Evolutionary conservation across 1,140 invertebrate species (phyloP).

Genomic region (Octopus bimaculoides): DNA sequence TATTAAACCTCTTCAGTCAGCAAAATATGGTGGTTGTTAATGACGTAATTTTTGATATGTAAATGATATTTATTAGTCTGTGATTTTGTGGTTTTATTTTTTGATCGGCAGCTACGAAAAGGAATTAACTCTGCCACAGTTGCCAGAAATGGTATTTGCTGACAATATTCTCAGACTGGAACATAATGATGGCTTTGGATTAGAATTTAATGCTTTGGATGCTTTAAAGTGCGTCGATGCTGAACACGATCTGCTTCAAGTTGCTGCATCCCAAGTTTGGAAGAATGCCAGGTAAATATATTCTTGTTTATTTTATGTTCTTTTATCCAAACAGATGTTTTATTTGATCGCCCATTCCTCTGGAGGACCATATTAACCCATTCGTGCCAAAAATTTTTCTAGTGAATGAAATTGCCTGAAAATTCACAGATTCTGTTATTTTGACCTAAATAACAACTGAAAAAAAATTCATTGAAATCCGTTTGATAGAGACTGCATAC

Average conservation of each 20-base stretch:
- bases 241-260: slow-evolving; percentile 66
- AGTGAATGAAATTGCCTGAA: no score
- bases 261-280: slow-evolving; percentile 83
- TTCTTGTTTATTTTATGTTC: no score
- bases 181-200: slow-evolving; percentile 64
- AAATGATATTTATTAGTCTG: not conserved
- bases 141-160: slow-evolving; percentile 97
- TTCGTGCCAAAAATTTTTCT: no score
- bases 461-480: no score
- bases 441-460: no score
- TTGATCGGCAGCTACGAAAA: not conserved
- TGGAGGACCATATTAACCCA: no score
- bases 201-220: slow-evolving; percentile 89
- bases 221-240: slow-evolving; percentile 77
- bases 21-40: no score
- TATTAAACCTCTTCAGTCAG: no score
- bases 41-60: not conserved
- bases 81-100: not conserved
- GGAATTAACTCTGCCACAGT: slow-evolving; percentile 69
- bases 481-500: no score
- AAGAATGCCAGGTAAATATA: slow-evolving; percentile 67
- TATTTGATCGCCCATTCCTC: no score
- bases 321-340: no score
- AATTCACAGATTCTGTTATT: no score
- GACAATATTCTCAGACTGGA: slow-evolving; percentile 48